phyloP scores from a whole-genome alignment of 1,140 invertebrate species.

The Thrips palmi region DNA sequence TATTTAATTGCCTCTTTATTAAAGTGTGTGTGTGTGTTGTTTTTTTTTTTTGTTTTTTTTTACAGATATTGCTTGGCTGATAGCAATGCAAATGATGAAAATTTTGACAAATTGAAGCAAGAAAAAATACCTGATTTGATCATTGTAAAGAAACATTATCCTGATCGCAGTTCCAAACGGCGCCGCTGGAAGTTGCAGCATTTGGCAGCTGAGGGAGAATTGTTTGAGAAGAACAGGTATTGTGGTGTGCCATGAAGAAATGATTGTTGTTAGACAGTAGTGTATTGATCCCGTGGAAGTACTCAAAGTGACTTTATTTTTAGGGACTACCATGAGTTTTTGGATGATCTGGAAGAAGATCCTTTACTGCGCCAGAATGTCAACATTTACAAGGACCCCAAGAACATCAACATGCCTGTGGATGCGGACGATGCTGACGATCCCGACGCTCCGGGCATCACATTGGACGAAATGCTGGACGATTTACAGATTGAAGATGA shows the following conservation, averaged over 20 bases:
- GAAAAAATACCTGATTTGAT: conserved; percentile 73
- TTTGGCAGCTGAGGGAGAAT: conserved; percentile 45
- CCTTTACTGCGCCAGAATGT: conserved; percentile 69
- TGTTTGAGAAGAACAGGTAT: no score
- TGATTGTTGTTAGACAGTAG: no score
- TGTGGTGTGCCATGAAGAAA: no score
- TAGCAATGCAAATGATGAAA: conserved; percentile 73
- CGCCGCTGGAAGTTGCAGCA: conserved; percentile 87
- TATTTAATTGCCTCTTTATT: no score
- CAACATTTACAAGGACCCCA: conserved; percentile 75
- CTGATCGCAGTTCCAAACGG: conserved; percentile 45
- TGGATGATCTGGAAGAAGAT: conserved; percentile 96
- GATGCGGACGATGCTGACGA: conserved; percentile 49
- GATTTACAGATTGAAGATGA: conserved; percentile 70
- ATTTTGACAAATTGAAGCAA: conserved; percentile 66
- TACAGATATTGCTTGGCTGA: conserved; percentile 70
- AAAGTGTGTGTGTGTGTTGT: conserved; percentile 7
- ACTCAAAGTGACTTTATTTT: conserved; percentile 22
- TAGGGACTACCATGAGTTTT: conserved; percentile 86
- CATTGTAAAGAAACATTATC: conserved; percentile 83
- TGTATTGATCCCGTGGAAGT: no score
- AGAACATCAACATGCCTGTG: conserved; percentile 28
- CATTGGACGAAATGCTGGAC: conserved; percentile 94
- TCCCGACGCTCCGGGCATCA: conserved; percentile 59
- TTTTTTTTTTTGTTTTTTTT: conserved; percentile 14